Evolutionary conservation across 2,888 invertebrate species (phyloP).

Genomic region (Drosophila pullipes): DNA sequence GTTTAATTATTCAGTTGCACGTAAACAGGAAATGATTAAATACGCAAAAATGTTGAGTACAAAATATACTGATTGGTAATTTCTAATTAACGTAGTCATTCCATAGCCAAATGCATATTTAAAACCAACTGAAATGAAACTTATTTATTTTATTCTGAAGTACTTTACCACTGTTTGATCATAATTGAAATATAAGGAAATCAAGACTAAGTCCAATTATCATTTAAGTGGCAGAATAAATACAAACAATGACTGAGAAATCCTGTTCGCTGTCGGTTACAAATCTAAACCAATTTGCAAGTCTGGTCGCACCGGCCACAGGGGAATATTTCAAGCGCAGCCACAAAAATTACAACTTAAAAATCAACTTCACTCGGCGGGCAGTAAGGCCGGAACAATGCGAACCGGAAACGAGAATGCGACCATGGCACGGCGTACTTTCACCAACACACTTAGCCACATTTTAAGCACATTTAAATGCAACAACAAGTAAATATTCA

Average conservation of each 20-base stretch:
- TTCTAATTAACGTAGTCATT: neutral
- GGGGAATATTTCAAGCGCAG: constrained; percentile 24
- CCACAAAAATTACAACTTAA: constrained; percentile 53
- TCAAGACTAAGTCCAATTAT: constrained; percentile 15
- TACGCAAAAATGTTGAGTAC: neutral
- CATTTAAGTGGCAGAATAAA: constrained; percentile 6
- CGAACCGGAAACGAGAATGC: constrained; percentile 44
- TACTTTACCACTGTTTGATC: neutral
- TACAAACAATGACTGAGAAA: constrained; percentile 2
- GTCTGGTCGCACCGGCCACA: constrained; percentile 16
- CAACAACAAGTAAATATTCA: constrained; percentile 60
- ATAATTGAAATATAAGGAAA: neutral
- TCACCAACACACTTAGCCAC: constrained; percentile 60
- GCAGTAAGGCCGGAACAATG: constrained; percentile 14
- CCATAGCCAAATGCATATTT: neutral
- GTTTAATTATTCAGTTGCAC: neutral
- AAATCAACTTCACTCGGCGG: constrained; percentile 49
- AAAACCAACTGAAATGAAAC: neutral
- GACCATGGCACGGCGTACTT: constrained; percentile 45
- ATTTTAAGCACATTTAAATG: constrained; percentile 72
- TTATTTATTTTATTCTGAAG: neutral
- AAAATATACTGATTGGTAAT: neutral
- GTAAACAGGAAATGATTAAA: constrained; percentile 28
- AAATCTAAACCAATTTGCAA: constrained; percentile 46
- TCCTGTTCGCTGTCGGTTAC: constrained; percentile 32